A percentile compares a stretch with the other conserved stretches of the same genome.
Evolutionary conservation across 2,888 invertebrate species (phyloP).

Genomic region (Drosophila sordidula): DNA sequence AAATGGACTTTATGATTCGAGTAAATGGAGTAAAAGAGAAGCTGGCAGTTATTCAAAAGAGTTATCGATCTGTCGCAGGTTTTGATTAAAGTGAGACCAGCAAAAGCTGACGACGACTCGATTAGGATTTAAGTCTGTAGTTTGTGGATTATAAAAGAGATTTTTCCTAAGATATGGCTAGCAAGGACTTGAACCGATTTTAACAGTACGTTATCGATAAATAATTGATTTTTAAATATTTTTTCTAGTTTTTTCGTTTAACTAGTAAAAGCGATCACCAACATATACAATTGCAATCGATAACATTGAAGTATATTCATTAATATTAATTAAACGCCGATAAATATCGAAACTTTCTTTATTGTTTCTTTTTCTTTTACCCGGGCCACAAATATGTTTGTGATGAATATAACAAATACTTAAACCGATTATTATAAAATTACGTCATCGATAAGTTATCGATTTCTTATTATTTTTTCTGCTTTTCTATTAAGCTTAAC

Average conservation of each 20-base stretch:
- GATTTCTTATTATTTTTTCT: not conserved
- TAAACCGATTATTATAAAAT: too few relatives aligned
- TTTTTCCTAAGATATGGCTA: too few relatives aligned
- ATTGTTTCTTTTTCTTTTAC: not conserved
- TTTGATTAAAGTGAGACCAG: not conserved
- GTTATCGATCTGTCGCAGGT: slow-evolving; percentile 19
- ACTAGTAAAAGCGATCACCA: too few relatives aligned
- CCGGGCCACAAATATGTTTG: slow-evolving; percentile 9
- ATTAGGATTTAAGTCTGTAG: not conserved
- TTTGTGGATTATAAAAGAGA: too few relatives aligned
- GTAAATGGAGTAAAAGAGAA: slow-evolving; percentile 24
- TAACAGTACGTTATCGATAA: not conserved
- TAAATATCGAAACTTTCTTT: slow-evolving; percentile 4
- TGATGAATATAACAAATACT: too few relatives aligned
- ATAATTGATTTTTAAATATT: not conserved
- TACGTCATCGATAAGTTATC: not conserved
- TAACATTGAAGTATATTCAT: not conserved
- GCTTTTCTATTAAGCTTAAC: too few relatives aligned
- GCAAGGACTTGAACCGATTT: too few relatives aligned
- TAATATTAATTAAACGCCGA: not conserved
- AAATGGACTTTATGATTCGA: slow-evolving; percentile 28
- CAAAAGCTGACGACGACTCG: not conserved
- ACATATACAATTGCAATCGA: not conserved
- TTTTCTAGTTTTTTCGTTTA: too few relatives aligned
- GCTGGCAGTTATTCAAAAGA: slow-evolving; percentile 11